A percentile compares a stretch with the other conserved stretches of the same genome.
These are phyloP conservation scores for Larimichthys polyactis DNA, from an alignment of 2,113 vertebrate genomes.

Conservation along the genomic window DNA sequence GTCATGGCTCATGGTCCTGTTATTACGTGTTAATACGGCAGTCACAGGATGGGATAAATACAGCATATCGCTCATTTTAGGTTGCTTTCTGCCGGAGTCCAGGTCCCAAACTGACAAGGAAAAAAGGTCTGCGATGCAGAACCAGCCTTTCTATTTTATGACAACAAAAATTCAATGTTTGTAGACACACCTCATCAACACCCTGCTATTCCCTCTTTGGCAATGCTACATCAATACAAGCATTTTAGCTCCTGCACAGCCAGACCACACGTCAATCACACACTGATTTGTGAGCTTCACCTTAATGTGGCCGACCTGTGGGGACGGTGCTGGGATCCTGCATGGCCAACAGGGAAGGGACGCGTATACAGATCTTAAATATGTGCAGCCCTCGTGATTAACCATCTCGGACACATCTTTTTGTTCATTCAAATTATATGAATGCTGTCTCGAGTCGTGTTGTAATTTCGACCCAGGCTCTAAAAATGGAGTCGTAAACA, in stretches of 20 bases:
- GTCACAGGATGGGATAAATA: not conserved
- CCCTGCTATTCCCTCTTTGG: constrained; percentile 48
- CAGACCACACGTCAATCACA: constrained; percentile 46
- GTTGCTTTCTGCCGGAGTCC: too few species aligned
- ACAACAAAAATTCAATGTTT: constrained; percentile 54
- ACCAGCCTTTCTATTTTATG: constrained; percentile 42
- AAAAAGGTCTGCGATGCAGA: constrained; percentile 1
- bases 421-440: constrained; percentile 15
- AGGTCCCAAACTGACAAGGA: not conserved
- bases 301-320: constrained; percentile 6
- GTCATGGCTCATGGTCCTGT: constrained; percentile 44
- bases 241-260: constrained; percentile 9
- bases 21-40: constrained; percentile 43
- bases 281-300: constrained; percentile 26
- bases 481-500: constrained; percentile 15
- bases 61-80: not conserved
- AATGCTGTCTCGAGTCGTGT: not conserved
- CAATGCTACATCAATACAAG: constrained; percentile 56
- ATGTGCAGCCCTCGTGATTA: not conserved
- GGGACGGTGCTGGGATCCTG: not conserved
- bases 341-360: not conserved
- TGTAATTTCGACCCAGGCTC: not conserved
- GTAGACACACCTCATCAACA: constrained; percentile 66
- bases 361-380: not conserved
- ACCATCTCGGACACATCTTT: not conserved